Base-by-base conservation (phyloP, 2,113 vertebrate species). In the Tragelaphus strepsiceros region DNA sequence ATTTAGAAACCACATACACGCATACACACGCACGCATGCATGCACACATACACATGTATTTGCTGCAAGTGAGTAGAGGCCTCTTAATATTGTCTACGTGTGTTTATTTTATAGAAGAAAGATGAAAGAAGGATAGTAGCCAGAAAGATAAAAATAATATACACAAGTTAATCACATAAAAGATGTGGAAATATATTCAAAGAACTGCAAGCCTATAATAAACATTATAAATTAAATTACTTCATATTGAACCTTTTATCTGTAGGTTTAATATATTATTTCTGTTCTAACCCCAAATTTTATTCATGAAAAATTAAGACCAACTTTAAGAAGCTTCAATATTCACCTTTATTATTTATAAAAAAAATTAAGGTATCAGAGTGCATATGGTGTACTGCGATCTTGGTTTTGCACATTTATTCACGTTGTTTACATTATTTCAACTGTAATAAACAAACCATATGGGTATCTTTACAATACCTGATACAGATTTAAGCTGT, bases 381-480 rank as follows among this genome's bases (percentile, higher is more conserved):
- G 97, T 97, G 98, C 98, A 98, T 98, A 98, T 97, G 98, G 96
- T 98, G 81, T 53, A 97, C 94, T 98, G 96, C 94, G 95, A 98
- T 98, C 96, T 97, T 97, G 98, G 87, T 97, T 98, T 82, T 90
- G 97, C 98, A 98, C 97, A 97, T 98, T 98, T 98, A 98, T 98
- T 98, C 97, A 89, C 54, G 95, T 97, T 39, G 98, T 94, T 98
- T 98, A 98, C 98, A 99, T 98, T 98, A 98, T 98, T 98, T 86
- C 98, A 86, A 98, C 97, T 98, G 97, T 98, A 98, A 98, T 98
- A 98, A 98, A 99, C 99, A 99, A 96, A 96, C 84, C 93, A 39
- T 98, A 97, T 97, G 97, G 98, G 98, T 98, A 98, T 98, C 98
- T 99, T 99, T 99, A 99, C 98, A 99, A 98, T 98, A 98, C 96